Evolutionary conservation across 2,113 vertebrate species (phyloP).

Genomic region (Orientallactaga bullata): DNA sequence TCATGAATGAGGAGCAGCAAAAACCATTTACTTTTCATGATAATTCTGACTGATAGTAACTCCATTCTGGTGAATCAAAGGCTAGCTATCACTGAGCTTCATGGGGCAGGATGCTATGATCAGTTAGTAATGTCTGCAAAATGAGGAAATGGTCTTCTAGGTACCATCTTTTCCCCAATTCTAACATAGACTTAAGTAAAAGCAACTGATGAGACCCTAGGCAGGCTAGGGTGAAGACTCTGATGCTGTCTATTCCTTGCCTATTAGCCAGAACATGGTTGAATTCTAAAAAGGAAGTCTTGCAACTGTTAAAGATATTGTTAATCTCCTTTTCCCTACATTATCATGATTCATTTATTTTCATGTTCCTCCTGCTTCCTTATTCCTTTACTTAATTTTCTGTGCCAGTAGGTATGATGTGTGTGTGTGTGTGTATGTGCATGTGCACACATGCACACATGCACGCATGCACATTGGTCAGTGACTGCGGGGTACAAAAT

Average conservation of each 20-base stretch:
- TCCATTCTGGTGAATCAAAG: background rate
- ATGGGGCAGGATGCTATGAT: background rate
- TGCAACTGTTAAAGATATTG: background rate
- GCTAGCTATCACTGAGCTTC: background rate
- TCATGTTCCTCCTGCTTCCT: background rate
- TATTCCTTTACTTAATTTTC: background rate
- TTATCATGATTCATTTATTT: background rate
- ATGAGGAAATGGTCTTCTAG: background rate
- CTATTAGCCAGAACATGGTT: background rate
- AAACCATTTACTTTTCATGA: background rate
- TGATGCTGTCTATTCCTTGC: background rate
- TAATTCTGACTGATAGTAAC: background rate
- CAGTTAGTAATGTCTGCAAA: background rate
- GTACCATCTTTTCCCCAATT: background rate
- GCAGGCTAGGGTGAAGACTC: background rate
- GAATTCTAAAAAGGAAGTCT: background rate
- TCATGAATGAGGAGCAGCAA: background rate
- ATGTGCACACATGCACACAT: background rate
- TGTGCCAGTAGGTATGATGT: no score
- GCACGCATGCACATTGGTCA: background rate
- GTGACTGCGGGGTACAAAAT: background rate
- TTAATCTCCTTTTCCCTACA: background rate
- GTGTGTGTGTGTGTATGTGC: background rate
- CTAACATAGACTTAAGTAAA: background rate
- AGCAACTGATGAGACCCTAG: background rate